Percentiles rank a stretch among this genome's conserved stretches.
Evolutionary conservation across 2,888 invertebrate species (phyloP).

Genomic region (Lacanobia wlatinum): DNA sequence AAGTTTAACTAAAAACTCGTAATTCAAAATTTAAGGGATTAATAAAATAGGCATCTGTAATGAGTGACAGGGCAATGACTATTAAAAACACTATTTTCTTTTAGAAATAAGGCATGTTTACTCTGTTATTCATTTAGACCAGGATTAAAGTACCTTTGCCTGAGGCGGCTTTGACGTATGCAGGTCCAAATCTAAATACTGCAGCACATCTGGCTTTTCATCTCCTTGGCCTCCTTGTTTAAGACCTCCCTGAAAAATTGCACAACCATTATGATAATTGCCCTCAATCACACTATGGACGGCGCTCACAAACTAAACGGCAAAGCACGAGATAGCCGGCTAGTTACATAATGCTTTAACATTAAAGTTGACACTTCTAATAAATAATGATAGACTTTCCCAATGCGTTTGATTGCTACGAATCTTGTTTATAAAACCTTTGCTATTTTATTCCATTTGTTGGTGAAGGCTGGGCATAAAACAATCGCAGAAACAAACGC

Average conservation of each 20-base stretch:
- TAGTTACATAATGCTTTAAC: background rate
- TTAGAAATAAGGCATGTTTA: no score
- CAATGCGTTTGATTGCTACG: no score
- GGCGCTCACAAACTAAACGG: background rate
- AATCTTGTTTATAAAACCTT: background rate
- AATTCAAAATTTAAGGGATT: background rate
- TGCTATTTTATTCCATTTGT: background rate
- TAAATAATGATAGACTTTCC: no score
- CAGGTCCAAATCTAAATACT: conserved; percentile 97
- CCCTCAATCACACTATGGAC: background rate
- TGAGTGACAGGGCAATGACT: background rate
- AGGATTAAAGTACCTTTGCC: conserved; percentile 61
- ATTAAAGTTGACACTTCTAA: background rate
- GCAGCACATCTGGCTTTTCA: conserved; percentile 81
- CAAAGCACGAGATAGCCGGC: background rate
- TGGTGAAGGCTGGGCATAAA: background rate
- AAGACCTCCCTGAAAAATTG: conserved; percentile 64
- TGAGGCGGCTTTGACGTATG: conserved; percentile 87
- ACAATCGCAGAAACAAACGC: no score
- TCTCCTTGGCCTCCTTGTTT: conserved; percentile 66
- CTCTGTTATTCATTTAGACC: background rate
- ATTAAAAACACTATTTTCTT: background rate
- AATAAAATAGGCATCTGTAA: background rate
- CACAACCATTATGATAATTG: background rate
- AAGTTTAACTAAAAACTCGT: background rate